Conservation (phyloP, 2,888 invertebrate species). For the Iphiclides podalirius region DNA sequence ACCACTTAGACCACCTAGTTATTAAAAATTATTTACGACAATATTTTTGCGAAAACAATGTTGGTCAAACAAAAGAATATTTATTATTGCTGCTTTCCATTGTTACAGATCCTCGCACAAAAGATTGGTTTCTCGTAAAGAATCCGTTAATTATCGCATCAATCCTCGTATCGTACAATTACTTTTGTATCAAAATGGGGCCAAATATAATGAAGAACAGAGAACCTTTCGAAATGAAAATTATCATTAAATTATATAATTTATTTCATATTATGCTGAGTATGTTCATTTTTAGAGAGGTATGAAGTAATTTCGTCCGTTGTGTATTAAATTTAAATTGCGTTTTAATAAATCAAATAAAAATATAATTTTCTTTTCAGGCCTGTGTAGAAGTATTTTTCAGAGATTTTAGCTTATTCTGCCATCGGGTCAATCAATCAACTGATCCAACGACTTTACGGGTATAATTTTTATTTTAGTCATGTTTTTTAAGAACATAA, state of each 20-base stretch:
- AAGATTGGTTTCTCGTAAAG: constrained; percentile 83
- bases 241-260: constrained; percentile 84
- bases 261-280: constrained; percentile 79
- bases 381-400: constrained; percentile 9
- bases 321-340: background rate
- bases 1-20: too few relatives aligned
- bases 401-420: constrained; percentile 22
- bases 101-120: constrained; percentile 82
- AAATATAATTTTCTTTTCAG: background rate
- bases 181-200: constrained; percentile 85
- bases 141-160: constrained; percentile 81
- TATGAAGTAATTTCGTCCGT: constrained; percentile 21
- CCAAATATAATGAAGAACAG: constrained; percentile 86
- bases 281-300: constrained; percentile 35
- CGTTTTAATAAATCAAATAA: background rate
- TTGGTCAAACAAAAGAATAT: too few relatives aligned
- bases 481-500: too few relatives aligned
- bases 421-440: constrained; percentile 22
- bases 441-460: constrained; percentile 5
- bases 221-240: constrained; percentile 82
- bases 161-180: constrained; percentile 81
- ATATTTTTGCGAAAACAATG: too few relatives aligned
- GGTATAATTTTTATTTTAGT: constrained; percentile 9
- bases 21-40: too few relatives aligned
- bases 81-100: too few relatives aligned